Evolutionary conservation across 2,888 invertebrate genomes (phyloP).

Genomic region (Stegophylla sp.): DNA sequence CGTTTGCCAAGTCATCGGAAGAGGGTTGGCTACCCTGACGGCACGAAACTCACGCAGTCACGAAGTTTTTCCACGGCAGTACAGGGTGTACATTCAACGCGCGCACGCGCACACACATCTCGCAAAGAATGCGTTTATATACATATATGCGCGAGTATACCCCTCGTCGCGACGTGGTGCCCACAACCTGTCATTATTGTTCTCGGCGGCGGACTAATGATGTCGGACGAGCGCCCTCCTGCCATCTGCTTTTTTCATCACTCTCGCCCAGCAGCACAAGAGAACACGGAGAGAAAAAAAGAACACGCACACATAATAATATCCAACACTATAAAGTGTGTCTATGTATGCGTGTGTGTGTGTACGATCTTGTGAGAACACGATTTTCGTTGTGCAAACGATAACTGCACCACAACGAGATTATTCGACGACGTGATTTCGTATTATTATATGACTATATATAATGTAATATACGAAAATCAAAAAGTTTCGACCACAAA

Average conservation of each 20-base stretch:
- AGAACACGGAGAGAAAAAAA: neutral
- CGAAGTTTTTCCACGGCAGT: slow-evolving; percentile 10
- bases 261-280: neutral
- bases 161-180: slow-evolving; percentile 51
- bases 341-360: neutral
- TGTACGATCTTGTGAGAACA: neutral
- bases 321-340: neutral
- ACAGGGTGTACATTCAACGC: neutral
- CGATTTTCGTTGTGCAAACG: slow-evolving; percentile 18
- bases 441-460: neutral
- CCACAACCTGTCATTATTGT: slow-evolving; percentile 58
- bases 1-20: neutral
- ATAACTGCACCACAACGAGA: neutral
- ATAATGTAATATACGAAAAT: neutral
- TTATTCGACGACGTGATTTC: neutral
- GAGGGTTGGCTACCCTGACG: slow-evolving; percentile 52
- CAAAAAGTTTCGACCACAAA: slow-evolving; percentile 17
- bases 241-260: slow-evolving; percentile 58
- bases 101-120: neutral
- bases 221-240: slow-evolving; percentile 47
- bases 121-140: slow-evolving; percentile 23
- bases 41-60: slow-evolving; percentile 21
- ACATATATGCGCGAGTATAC: slow-evolving; percentile 14
- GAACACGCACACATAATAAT: neutral
- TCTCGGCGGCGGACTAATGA: slow-evolving; percentile 56